Evolutionary conservation across 1,140 invertebrate genomes (phyloP).

Genomic region (Temnothorax nylanderi): DNA sequence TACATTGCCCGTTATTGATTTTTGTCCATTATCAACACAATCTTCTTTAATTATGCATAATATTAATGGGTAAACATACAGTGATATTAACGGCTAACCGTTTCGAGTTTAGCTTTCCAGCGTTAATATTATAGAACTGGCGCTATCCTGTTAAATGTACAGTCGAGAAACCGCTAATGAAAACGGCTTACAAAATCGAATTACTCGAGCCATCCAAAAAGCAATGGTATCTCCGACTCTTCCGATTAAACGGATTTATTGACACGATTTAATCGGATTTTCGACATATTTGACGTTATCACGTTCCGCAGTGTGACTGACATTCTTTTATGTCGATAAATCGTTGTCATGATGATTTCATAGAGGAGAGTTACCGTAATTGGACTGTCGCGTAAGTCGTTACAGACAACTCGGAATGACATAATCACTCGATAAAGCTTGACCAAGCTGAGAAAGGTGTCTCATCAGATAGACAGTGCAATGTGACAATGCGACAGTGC

Average conservation of each 20-base stretch:
- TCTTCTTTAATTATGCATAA: constrained; percentile 45
- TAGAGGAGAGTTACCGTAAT: constrained; percentile 5
- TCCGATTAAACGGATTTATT: constrained; percentile 16
- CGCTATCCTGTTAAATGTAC: constrained; percentile 2
- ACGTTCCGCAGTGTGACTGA: neutral
- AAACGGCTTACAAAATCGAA: constrained; percentile 30
- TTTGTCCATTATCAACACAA: constrained; percentile 6
- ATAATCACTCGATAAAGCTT: neutral
- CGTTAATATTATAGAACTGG: constrained; percentile 14
- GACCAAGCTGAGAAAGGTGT: neutral
- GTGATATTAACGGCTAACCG: constrained; percentile 6
- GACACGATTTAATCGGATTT: constrained; percentile 28
- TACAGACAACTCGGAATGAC: neutral
- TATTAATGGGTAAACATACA: constrained; percentile 16
- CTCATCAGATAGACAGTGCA: neutral
- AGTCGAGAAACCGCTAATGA: neutral
- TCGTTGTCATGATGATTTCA: neutral
- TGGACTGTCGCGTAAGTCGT: constrained; percentile 36
- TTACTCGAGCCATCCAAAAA: neutral
- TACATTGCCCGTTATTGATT: constrained; percentile 36
- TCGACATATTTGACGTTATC: constrained; percentile 16
- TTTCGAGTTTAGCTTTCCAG: constrained; percentile 21
- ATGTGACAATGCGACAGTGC: neutral
- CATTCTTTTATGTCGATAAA: constrained; percentile 26
- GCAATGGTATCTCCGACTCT: neutral